These are phyloP conservation scores for Pheucticus melanocephalus DNA, from an alignment of 2,113 vertebrate species.

Conservation along the genomic window DNA sequence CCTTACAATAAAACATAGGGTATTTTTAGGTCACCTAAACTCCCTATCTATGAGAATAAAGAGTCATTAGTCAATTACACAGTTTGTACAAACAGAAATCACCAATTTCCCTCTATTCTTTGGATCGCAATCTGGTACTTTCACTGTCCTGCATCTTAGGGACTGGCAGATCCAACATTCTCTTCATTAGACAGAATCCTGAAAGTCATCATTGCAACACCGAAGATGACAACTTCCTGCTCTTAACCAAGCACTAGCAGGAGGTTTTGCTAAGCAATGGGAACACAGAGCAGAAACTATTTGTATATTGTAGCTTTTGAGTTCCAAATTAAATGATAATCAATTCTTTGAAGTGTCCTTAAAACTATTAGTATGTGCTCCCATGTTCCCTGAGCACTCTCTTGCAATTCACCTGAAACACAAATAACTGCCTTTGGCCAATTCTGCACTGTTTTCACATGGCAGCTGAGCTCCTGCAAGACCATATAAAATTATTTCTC, in stretches of 20 bases:
- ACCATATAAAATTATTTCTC: not conserved
- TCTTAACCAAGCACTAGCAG: not conserved
- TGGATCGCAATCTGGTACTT: not conserved
- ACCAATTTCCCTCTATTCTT: not conserved
- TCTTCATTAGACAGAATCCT: not conserved
- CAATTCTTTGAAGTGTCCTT: not conserved
- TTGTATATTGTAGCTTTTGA: not conserved
- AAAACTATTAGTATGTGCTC: not conserved
- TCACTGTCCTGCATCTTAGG: not conserved
- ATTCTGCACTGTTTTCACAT: not conserved
- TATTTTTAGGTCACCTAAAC: not conserved
- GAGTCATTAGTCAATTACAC: not conserved
- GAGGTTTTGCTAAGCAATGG: not conserved
- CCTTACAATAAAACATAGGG: not conserved
- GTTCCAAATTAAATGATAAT: not conserved
- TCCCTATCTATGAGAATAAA: not conserved
- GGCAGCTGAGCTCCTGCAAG: not conserved
- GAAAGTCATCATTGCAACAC: not conserved
- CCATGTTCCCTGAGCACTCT: accelerated
- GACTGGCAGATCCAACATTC: accelerated
- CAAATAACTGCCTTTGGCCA: not conserved
- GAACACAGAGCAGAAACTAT: not conserved
- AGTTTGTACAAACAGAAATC: not conserved
- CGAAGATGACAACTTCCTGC: not conserved
- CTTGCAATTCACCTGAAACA: not conserved